Evolutionary conservation across 2,113 vertebrate species (phyloP).

Genomic region (Psittacus erithacus): DNA sequence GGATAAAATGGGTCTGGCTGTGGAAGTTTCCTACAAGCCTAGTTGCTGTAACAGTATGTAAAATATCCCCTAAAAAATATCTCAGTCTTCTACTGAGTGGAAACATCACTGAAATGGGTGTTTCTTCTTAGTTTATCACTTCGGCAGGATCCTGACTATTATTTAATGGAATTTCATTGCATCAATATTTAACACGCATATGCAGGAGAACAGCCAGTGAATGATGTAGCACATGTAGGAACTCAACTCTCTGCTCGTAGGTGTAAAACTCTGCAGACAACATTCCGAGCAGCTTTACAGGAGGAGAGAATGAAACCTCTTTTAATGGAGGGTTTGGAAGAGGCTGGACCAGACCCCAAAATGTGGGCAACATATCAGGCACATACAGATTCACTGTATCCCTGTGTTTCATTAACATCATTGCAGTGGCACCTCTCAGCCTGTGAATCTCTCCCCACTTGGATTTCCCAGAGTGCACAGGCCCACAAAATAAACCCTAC

Average conservation of each 20-base stretch:
- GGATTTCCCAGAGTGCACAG: constrained; percentile 25
- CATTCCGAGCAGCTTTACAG: not conserved
- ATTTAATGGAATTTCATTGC: not conserved
- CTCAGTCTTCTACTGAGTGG: not conserved
- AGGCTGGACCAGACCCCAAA: not conserved
- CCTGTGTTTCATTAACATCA: not conserved
- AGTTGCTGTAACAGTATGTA: not conserved
- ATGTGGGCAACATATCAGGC: not conserved
- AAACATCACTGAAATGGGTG: not conserved
- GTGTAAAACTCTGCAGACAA: not conserved
- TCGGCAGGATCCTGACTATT: not conserved
- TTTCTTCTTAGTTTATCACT: not conserved
- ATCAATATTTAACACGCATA: no score
- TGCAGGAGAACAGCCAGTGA: not conserved
- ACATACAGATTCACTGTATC: not conserved
- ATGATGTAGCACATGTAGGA: not conserved
- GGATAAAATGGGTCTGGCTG: not conserved
- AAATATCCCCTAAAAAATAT: not conserved
- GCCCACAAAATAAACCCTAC: constrained; percentile 26
- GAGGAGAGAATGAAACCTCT: not conserved
- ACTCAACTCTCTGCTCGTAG: not conserved
- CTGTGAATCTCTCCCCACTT: constrained; percentile 8
- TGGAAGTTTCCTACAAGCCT: not conserved
- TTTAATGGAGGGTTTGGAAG: not conserved
- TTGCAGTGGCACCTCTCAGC: not conserved